A percentile compares a stretch with the other conserved stretches of the same genome.
phyloP scores from a whole-genome alignment of 2,113 vertebrate species.

The Alethe diademata region DNA sequence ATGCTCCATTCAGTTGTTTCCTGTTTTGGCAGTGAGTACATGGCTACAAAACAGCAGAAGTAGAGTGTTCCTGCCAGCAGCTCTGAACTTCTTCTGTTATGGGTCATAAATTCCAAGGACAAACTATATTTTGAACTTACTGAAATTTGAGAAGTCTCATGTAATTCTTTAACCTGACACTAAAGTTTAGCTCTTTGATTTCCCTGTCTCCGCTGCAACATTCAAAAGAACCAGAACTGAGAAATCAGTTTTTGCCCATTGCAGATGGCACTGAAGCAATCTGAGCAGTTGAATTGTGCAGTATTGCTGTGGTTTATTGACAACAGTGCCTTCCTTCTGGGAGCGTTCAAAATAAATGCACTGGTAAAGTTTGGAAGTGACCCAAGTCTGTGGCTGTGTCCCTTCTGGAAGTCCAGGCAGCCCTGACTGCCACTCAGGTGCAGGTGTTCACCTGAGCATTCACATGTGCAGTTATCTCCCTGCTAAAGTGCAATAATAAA shows the following conservation, averaged over 20 bases:
- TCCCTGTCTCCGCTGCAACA: background rate
- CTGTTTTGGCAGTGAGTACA: conserved; percentile 44
- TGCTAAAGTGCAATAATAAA: too few relatives aligned
- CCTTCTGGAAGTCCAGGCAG: background rate
- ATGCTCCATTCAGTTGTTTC: conserved; percentile 46
- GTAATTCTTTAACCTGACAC: conserved; percentile 2
- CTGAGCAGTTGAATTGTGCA: background rate
- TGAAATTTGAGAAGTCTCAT: conserved; percentile 44
- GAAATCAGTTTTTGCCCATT: background rate
- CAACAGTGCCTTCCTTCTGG: background rate
- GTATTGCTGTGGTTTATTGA: background rate
- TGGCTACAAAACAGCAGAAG: conserved; percentile 34
- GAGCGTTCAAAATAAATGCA: background rate
- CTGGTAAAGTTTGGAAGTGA: background rate
- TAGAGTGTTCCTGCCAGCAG: conserved; percentile 23
- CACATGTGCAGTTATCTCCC: fast-evolving
- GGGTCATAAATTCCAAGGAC: conserved; percentile 61
- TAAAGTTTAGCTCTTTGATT: background rate
- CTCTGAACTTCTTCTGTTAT: conserved; percentile 52
- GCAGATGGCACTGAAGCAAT: background rate
- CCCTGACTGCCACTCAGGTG: background rate
- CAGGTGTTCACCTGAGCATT: background rate
- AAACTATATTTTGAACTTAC: conserved; percentile 45
- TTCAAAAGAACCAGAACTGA: background rate
- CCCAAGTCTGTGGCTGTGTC: background rate